Conservation (phyloP, 2,113 vertebrate species). For the Psammodynastes pulverulentus region DNA sequence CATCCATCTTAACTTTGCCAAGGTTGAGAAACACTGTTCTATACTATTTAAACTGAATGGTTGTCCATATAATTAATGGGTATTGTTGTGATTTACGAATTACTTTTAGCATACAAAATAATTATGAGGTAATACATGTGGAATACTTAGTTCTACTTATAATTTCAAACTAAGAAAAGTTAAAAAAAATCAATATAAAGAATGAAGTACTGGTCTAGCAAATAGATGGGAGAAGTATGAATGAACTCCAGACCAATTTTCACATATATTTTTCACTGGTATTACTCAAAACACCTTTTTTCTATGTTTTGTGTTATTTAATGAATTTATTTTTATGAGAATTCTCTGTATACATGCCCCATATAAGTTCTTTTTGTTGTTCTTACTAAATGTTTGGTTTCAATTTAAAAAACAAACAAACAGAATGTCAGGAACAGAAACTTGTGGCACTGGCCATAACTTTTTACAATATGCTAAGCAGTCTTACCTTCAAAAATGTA, state of each 20-base stretch:
- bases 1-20: background rate
- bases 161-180: background rate
- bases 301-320: background rate
- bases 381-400: background rate
- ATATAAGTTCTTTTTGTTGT: background rate
- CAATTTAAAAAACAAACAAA: background rate
- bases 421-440: background rate
- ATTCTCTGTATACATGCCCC: background rate
- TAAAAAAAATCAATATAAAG: background rate
- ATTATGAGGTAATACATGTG: background rate
- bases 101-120: background rate
- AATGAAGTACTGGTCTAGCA: background rate
- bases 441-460: background rate
- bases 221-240: background rate
- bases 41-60: background rate
- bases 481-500: too few species aligned
- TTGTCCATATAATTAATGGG: conserved; percentile 16
- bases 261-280: background rate
- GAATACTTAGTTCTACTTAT: background rate
- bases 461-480: background rate
- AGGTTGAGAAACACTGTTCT: background rate
- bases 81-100: background rate
- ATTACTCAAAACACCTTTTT: background rate
- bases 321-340: background rate
- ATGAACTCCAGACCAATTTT: background rate